These are phyloP conservation scores for Thysanoteuthis rhombus DNA, from an alignment of 2,888 invertebrate genomes.

Conservation along the genomic window DNA sequence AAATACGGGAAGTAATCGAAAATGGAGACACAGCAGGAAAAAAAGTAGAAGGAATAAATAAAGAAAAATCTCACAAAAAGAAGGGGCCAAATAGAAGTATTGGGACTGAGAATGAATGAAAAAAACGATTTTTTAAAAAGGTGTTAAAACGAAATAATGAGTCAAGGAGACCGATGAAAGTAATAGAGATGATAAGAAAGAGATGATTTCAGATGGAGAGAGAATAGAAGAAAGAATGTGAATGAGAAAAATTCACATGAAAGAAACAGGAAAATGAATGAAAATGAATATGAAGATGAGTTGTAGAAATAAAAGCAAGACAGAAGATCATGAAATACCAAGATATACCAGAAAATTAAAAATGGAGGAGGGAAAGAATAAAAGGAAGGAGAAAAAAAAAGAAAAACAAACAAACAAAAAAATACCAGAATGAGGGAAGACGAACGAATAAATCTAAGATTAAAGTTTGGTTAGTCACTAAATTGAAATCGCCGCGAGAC, in stretches of 20 bases:
- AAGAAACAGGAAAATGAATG: not conserved
- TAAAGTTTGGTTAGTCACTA: no score
- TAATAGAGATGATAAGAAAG: not conserved
- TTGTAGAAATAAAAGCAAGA: not conserved
- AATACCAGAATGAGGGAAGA: no score
- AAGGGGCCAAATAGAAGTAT: not conserved
- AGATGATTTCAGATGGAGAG: not conserved
- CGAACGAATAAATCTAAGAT: no score
- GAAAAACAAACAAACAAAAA: no score
- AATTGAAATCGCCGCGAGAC: no score
- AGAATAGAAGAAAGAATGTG: not conserved
- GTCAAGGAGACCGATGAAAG: not conserved
- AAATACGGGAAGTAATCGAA: not conserved
- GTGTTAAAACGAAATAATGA: not conserved
- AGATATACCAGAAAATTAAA: no score
- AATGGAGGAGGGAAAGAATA: no score
- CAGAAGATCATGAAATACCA: not conserved
- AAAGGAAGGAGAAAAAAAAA: no score
- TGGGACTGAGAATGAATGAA: not conserved
- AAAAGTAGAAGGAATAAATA: no score
- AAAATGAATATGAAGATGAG: no score
- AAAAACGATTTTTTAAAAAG: no score
- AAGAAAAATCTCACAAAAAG: not conserved
- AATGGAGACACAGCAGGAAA: no score
- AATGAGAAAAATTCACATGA: not conserved